Conservation (phyloP, 2,888 invertebrate species). For the Oscheius sp. region DNA sequence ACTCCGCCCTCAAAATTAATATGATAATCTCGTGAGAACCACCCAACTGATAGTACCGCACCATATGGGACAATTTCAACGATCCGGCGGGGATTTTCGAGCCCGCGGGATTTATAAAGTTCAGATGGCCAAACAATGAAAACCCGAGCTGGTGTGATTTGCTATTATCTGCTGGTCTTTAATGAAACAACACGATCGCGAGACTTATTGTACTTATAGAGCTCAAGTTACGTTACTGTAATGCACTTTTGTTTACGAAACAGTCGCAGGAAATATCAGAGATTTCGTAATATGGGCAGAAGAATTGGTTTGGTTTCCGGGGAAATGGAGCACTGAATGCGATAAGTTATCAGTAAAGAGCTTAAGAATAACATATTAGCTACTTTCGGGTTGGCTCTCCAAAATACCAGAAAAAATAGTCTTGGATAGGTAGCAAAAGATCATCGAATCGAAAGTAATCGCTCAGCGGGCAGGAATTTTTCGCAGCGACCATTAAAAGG, state of each 20-base stretch:
- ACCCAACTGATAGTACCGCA: not conserved
- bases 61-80: not conserved
- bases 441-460: not conserved
- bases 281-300: too few relatives aligned
- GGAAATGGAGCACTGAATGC: not conserved
- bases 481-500: too few relatives aligned
- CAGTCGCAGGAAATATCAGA: too few relatives aligned
- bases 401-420: not conserved
- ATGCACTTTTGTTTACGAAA: too few relatives aligned
- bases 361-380: conserved; percentile 20
- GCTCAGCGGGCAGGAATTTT: not conserved
- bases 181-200: not conserved
- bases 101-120: conserved; percentile 17
- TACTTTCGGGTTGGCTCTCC: not conserved
- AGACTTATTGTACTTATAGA: too few relatives aligned
- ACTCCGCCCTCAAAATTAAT: conserved; percentile 5
- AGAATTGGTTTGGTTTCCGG: conserved; percentile 16
- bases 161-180: not conserved
- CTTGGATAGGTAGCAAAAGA: not conserved
- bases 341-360: conserved; percentile 21
- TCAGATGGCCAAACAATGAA: conserved; percentile 27
- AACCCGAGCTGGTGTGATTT: not conserved
- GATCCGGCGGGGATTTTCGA: conserved; percentile 7
- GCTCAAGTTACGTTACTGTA: too few relatives aligned
- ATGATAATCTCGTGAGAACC: not conserved